phyloP scores from a whole-genome alignment of 2,888 invertebrate species.

The Mythimna albipuncta region DNA sequence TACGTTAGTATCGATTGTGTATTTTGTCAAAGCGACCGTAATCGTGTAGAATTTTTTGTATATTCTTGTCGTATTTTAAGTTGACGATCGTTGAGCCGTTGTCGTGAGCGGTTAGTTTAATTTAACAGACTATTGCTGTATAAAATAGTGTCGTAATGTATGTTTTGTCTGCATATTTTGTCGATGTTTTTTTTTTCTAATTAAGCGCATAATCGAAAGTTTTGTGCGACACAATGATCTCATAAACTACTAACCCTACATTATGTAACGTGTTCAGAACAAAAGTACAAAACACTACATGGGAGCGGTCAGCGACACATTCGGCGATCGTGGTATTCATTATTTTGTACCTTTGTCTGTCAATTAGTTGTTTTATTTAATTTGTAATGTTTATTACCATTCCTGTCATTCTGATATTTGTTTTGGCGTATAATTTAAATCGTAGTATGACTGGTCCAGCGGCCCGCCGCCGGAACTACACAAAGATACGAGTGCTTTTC shows the following conservation, averaged over 20 bases:
- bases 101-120: slow-evolving; percentile 76
- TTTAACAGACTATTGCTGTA: slow-evolving; percentile 79
- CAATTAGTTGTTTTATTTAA: slow-evolving; percentile 84
- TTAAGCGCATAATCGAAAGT: slow-evolving; percentile 84
- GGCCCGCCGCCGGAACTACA: slow-evolving; percentile 71
- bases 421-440: slow-evolving; percentile 79
- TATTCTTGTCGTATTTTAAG: slow-evolving; percentile 84
- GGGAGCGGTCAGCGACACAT: slow-evolving; percentile 67
- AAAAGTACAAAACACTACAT: slow-evolving; percentile 87
- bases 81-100: slow-evolving; percentile 74
- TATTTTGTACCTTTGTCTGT: slow-evolving; percentile 89
- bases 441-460: slow-evolving; percentile 70
- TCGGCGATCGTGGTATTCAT: slow-evolving; percentile 81
- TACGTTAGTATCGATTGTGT: slow-evolving; percentile 85
- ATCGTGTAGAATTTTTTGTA: slow-evolving; percentile 85
- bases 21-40: slow-evolving; percentile 82
- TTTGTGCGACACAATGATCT: slow-evolving; percentile 88
- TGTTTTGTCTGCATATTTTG: slow-evolving; percentile 88
- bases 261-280: slow-evolving; percentile 81
- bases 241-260: slow-evolving; percentile 89
- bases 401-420: slow-evolving; percentile 82
- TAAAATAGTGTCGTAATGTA: slow-evolving; percentile 81
- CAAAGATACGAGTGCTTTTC: slow-evolving; percentile 88
- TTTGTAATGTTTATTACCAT: slow-evolving; percentile 83
- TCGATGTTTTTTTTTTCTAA: slow-evolving; percentile 83